These are phyloP conservation scores for Cliona cf. orientalis DNA, from an alignment of 37 sponge, comb jelly and placozoan genomes.

Conservation along the genomic window DNA sequence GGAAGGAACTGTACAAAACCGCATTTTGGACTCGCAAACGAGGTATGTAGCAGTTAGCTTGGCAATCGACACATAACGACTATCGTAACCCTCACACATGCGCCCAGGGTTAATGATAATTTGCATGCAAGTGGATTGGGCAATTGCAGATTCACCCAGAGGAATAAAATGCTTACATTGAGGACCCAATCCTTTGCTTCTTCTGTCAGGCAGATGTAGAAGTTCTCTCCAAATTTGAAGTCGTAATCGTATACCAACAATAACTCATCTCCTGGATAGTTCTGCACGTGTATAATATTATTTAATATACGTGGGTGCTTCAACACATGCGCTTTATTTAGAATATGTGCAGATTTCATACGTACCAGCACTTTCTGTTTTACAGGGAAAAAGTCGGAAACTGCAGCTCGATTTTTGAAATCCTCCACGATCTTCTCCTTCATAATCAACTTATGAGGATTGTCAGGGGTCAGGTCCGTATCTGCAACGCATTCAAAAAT, in stretches of 20 bases:
- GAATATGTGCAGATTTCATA: neutral
- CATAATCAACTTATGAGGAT: conserved; percentile 75
- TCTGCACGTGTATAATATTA: conserved; percentile 32
- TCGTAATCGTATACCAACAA: conserved; percentile 93
- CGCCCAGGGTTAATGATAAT: neutral
- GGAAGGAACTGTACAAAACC: neutral
- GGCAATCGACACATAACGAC: no score
- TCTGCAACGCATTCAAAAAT: conserved; percentile 85
- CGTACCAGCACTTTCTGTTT: conserved; percentile 76
- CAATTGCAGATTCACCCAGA: no score
- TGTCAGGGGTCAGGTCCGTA: conserved; percentile 79
- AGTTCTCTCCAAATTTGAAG: conserved; percentile 95
- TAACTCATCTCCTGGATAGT: conserved; percentile 88
- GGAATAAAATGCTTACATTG: conserved; percentile 55
- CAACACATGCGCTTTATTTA: conserved; percentile 22
- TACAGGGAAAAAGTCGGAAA: conserved; percentile 93
- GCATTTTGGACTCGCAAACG: no score
- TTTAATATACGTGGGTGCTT: neutral
- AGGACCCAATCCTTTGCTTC: conserved; percentile 88
- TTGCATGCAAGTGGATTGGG: neutral
- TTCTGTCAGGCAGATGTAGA: conserved; percentile 92
- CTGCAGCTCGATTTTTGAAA: conserved; percentile 89
- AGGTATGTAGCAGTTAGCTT: no score
- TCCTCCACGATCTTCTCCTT: conserved; percentile 91
- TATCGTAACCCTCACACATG: no score